Base-by-base conservation (phyloP, 2,797 vertebrate genomes). In the Chelon labrosus region DNA sequence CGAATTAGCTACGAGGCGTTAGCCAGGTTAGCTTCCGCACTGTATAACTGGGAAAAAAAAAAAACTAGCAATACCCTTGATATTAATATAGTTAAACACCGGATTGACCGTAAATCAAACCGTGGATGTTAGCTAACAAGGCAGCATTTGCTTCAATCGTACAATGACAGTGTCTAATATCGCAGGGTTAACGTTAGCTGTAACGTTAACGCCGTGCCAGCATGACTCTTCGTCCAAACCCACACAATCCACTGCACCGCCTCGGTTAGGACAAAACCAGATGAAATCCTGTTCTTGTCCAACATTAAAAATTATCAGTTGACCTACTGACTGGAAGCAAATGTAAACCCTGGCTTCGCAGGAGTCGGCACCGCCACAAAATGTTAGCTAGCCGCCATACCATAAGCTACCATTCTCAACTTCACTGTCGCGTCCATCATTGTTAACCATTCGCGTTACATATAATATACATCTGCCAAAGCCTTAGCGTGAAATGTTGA, bases 311-410 rank as follows among this genome's bases (percentile, higher is more conserved):
- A 61, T 13, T 62, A 71, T 76, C 60, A 11, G 69, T 25, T 89
- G 87, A 90, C 86, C 82, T 77, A 89, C 80, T 88, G 88, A 89
- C 86, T 90, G 83, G 85, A 93, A 84, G 67, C 57, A 70, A 89
- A 60, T 22, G 73, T 79, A 79, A 78, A 58, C 13, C 60, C 35
- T 69, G 75, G 65, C 72, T 85, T 59, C 53, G 44, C 61, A n/a
- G 17, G 47, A 77, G 54, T 75, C 75, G 73, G 73, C 73, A 70
- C 81, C 80, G 80, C 71, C 76, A 86, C 64, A 71, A 83, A 87
- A 84, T 68, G 87, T 86, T 86, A 92, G 90, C 84, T 91, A 90
- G 86, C 89, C 86, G 85, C 88, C 88, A 88, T 79, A 86, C 83
- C 85, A 57, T 41, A 65, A 71, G 90, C 86, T 88, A 87, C 80